phyloP scores from a whole-genome alignment of 2,888 invertebrate genomes.

The Alentia gelatinosa region DNA sequence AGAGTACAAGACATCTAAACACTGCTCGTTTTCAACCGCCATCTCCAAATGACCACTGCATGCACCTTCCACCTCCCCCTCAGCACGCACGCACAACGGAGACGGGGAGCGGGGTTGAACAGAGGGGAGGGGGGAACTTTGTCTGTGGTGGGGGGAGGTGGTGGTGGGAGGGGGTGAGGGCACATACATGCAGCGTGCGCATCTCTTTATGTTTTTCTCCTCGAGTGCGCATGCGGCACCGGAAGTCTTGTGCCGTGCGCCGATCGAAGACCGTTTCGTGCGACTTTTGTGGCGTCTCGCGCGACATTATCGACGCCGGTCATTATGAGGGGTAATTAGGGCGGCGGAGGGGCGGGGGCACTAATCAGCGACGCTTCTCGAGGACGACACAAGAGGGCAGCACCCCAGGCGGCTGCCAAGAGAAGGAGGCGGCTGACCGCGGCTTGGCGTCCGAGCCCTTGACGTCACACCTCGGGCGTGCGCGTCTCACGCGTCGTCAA shows the following conservation, averaged over 20 bases:
- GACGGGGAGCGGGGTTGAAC: background rate
- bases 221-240: slow-evolving; percentile 37
- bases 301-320: slow-evolving; percentile 5
- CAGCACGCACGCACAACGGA: too few relatives aligned
- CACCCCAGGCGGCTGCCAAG: background rate
- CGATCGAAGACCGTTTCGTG: slow-evolving; percentile 37
- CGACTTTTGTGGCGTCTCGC: slow-evolving; percentile 23
- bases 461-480: background rate
- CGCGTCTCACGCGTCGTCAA: background rate
- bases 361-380: slow-evolving; percentile 35
- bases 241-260: slow-evolving; percentile 42
- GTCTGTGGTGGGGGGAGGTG: background rate
- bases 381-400: background rate
- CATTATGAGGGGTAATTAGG: slow-evolving; percentile 11
- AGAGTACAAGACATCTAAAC: background rate
- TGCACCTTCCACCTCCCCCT: too few relatives aligned
- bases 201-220: background rate
- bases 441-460: background rate
- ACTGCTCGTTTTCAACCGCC: too few relatives aligned
- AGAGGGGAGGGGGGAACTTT: background rate
- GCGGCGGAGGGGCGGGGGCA: slow-evolving; percentile 16
- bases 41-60: too few relatives aligned
- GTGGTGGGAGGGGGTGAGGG: background rate
- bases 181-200: background rate
- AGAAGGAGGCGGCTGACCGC: background rate